Percentiles rank a stretch among this genome's conserved stretches.
Evolutionary conservation across 2,888 invertebrate genomes (phyloP).

Genomic region (Apamea monoglypha): DNA sequence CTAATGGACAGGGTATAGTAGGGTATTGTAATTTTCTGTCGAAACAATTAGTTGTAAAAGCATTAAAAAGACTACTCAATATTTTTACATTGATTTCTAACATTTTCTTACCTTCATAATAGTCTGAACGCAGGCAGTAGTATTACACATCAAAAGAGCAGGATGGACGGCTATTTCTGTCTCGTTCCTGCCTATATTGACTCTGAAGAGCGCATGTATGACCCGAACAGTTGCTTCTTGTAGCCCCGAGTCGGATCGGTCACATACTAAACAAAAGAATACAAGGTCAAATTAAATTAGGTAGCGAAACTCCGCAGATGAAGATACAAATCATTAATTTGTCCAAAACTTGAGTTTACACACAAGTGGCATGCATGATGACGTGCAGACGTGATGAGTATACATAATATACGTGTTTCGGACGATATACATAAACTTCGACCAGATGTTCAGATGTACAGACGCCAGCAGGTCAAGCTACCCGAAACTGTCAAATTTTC

Average conservation of each 20-base stretch:
- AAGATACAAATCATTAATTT: neutral
- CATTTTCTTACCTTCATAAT: slow-evolving; percentile 51
- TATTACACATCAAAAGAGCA: slow-evolving; percentile 52
- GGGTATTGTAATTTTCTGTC: neutral
- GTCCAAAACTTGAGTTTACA: no score
- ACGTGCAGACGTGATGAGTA: no score
- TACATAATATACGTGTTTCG: no score
- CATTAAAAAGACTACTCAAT: neutral
- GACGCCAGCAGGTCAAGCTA: no score
- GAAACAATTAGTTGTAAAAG: neutral
- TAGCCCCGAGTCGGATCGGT: slow-evolving; percentile 18
- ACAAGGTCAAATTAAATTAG: neutral
- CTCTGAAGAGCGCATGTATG: slow-evolving; percentile 59
- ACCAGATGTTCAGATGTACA: no score
- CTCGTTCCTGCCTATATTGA: slow-evolving; percentile 55
- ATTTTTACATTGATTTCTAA: neutral
- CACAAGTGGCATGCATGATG: no score
- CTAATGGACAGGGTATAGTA: no score
- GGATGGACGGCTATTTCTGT: slow-evolving; percentile 38
- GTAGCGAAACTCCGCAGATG: neutral
- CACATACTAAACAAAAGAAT: slow-evolving; percentile 35
- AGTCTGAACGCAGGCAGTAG: slow-evolving; percentile 28
- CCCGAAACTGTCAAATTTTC: no score
- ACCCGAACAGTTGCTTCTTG: slow-evolving; percentile 51
- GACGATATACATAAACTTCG: no score